These are phyloP conservation scores for Paralichthys olivaceus DNA, from an alignment of 2,113 vertebrate species.

Conservation along the genomic window DNA sequence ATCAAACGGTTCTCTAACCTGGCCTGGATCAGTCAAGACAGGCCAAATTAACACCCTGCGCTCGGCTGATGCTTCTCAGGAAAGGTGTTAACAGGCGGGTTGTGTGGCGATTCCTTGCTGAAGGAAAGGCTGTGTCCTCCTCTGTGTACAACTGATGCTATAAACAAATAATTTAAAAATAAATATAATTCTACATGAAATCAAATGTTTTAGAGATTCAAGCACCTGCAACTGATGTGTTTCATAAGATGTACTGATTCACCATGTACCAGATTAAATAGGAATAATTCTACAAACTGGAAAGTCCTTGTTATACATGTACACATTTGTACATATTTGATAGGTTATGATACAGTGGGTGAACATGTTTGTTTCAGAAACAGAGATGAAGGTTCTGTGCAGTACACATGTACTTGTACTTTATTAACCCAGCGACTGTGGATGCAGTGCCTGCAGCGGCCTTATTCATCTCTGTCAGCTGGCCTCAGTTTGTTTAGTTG, in stretches of 20 bases:
- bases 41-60: constrained; percentile 58
- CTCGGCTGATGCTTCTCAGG: constrained; percentile 35
- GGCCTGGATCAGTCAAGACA: constrained; percentile 44
- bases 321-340: background rate
- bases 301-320: background rate
- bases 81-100: constrained; percentile 58
- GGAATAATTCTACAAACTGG: background rate
- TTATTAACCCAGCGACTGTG: constrained; percentile 62
- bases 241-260: background rate
- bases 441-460: constrained; percentile 43
- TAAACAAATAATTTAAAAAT: background rate
- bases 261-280: background rate
- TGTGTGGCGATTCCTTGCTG: constrained; percentile 16
- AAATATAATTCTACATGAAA: background rate
- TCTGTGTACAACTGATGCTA: constrained; percentile 4
- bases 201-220: background rate
- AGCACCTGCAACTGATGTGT: background rate
- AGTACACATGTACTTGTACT: constrained; percentile 39
- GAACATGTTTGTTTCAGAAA: constrained; percentile 32
- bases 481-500: constrained; percentile 64
- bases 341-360: background rate
- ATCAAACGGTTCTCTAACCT: constrained; percentile 41
- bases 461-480: constrained; percentile 70
- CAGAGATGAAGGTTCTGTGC: background rate
- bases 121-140: constrained; percentile 21